Conservation (phyloP, 2,888 invertebrate species). For the Agrotis puta region DNA sequence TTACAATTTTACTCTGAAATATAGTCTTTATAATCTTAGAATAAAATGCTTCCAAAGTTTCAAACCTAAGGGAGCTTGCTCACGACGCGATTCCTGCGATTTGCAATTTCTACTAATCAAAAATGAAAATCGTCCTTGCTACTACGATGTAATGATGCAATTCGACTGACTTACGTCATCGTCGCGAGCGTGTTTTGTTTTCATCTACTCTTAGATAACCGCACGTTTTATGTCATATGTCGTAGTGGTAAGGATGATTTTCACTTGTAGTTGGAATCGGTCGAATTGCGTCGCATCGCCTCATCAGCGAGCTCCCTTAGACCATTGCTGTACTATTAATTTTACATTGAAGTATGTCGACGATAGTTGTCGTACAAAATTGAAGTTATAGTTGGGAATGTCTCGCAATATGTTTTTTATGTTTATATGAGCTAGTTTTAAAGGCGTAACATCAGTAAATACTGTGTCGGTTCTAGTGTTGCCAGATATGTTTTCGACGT, state of each 20-base stretch:
- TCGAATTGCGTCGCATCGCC: no score
- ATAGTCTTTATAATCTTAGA: conserved; percentile 13
- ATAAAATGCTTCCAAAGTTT: conserved; percentile 30
- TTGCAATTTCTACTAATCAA: no score
- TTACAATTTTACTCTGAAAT: neutral
- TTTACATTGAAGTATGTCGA: conserved; percentile 10
- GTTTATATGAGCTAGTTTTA: conserved; percentile 9
- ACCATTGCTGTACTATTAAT: neutral
- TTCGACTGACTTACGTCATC: no score
- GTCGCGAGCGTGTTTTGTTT: no score
- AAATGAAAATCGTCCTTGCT: no score
- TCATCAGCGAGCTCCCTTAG: neutral
- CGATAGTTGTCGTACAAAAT: conserved; percentile 15
- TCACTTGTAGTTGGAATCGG: no score
- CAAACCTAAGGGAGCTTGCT: neutral
- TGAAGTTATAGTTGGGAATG: conserved; percentile 1
- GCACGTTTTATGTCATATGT: no score
- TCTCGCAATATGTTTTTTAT: conserved; percentile 4
- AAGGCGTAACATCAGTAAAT: neutral
- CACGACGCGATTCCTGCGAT: no score
- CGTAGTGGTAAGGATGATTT: no score
- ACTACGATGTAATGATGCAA: no score
- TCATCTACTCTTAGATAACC: no score
- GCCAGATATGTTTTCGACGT: neutral
- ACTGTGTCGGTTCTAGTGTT: conserved; percentile 2